Percentiles rank a stretch among this genome's conserved stretches.
Evolutionary conservation across 2,888 invertebrate species (phyloP).

Genomic region (Eulithis testata): DNA sequence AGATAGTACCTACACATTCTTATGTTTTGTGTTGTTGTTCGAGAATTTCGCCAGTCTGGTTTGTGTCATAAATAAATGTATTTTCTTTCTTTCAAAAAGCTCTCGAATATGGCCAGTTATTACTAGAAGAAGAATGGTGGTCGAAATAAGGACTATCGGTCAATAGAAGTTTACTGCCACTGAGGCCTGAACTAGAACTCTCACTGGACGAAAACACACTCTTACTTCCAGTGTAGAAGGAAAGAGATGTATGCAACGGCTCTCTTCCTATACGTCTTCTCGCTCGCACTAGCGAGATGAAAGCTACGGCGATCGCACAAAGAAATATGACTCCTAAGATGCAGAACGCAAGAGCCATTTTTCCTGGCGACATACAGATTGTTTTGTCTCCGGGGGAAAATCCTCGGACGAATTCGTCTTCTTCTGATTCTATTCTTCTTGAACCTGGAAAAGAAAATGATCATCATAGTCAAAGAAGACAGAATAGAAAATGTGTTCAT

Average conservation of each 20-base stretch:
- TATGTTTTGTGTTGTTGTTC: no score
- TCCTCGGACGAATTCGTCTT: slow-evolving; percentile 69
- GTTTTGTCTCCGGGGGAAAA: slow-evolving; percentile 86
- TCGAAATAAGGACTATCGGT: slow-evolving; percentile 86
- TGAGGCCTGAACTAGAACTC: slow-evolving; percentile 84
- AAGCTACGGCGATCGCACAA: slow-evolving; percentile 88
- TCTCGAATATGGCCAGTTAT: slow-evolving; percentile 82
- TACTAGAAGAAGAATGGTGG: slow-evolving; percentile 81
- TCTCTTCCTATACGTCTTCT: slow-evolving; percentile 80
- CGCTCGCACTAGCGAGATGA: slow-evolving; percentile 87
- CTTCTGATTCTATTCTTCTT: slow-evolving; percentile 73
- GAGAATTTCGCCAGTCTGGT: no score
- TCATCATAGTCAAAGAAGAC: background rate
- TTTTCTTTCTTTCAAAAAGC: slow-evolving; percentile 50
- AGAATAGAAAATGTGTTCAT: no score
- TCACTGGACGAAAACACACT: slow-evolving; percentile 86
- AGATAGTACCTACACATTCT: no score
- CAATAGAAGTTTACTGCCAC: slow-evolving; percentile 85
- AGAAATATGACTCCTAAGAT: slow-evolving; percentile 89
- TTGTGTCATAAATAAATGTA: no score
- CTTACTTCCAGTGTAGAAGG: slow-evolving; percentile 85
- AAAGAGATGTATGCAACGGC: slow-evolving; percentile 79
- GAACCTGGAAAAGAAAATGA: slow-evolving; percentile 60
- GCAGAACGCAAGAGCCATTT: slow-evolving; percentile 90
- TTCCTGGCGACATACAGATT: slow-evolving; percentile 90